Conservation (phyloP, 1,140 invertebrate species). For the Harpegnathos saltator region DNA sequence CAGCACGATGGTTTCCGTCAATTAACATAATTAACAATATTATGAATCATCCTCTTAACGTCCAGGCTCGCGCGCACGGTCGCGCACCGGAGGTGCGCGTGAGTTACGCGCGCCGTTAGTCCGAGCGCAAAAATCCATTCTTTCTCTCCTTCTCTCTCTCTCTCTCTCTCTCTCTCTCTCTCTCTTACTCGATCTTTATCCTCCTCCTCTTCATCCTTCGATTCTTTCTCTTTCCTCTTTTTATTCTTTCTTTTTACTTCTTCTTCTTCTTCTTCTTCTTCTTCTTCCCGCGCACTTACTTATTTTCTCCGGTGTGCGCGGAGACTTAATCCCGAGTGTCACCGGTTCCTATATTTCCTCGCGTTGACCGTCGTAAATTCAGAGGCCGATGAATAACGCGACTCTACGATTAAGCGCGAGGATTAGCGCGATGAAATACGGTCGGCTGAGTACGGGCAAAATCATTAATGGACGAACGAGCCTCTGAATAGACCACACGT, state of each 20-base stretch:
- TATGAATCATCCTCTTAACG: slow-evolving; percentile 68
- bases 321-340: slow-evolving; percentile 54
- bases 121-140: slow-evolving; percentile 12
- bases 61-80: slow-evolving; percentile 2
- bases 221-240: background rate
- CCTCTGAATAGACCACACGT: slow-evolving; percentile 52
- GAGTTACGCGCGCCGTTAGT: slow-evolving; percentile 46
- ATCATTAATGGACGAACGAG: slow-evolving; percentile 44
- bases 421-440: slow-evolving; percentile 60
- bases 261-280: background rate
- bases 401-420: slow-evolving; percentile 38
- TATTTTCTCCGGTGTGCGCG: slow-evolving; percentile 18
- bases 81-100: slow-evolving; percentile 13
- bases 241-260: background rate
- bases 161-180: background rate
- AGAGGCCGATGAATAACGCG: slow-evolving; percentile 39
- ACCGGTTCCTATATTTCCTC: slow-evolving; percentile 52
- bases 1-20: slow-evolving; percentile 30
- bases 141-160: background rate
- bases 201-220: background rate
- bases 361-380: slow-evolving; percentile 53
- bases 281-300: background rate
- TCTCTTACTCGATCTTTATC: background rate
- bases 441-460: slow-evolving; percentile 19
- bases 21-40: slow-evolving; percentile 74